Evolutionary conservation across 2,113 vertebrate genomes (phyloP), one percentile per base, ranked within the genome.

Genomic region (Vidua macroura): DNA sequence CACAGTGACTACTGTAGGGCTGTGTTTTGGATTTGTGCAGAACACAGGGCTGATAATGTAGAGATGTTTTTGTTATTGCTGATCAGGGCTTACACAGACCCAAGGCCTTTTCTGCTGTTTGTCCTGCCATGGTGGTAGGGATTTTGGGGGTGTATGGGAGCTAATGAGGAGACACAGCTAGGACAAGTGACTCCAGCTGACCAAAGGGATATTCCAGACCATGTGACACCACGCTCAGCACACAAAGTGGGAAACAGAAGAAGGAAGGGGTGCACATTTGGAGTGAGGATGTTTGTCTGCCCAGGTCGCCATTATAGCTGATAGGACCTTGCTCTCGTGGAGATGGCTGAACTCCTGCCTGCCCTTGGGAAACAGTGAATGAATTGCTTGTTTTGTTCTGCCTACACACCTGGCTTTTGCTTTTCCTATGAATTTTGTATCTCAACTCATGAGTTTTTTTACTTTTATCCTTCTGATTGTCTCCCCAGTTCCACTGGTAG

Each of bases 261-360:
- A 6, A n/a, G 28, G 41, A 63, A 79, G 8, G 11, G 10, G 14
- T 0, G 1, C 20, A 41, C 11, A 25, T 48, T 72, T 56, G 49
- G 31, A 9, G 13, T 21, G 25, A 35, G 11, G 49, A 12, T 43
- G 17, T 56, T 56, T 80, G 23, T n/a, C 23, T 48, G 43, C 17
- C 7, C 35, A 43, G 11, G 6, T 27, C 33, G 18, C 11, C 0
- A 1, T 27, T 9, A 8, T 0, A 8, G 5, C 6, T 52, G 24
- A 17, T 24, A 9, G 17, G 13, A 10, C 35, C 11, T 22, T 18
- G 9, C 9, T 55, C 6, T 48, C 16, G 41, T n/a, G 30, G 8
- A 56, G 41, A 8, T 49, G 13, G n/a, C 9, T 49, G 35, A 49
- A 56, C 13, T 31, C 17, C 13, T 64, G 20, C 9, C 13, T 41